These are phyloP conservation scores for Therioaphis trifolii DNA, from an alignment of 2,888 invertebrate genomes.

Conservation along the genomic window DNA sequence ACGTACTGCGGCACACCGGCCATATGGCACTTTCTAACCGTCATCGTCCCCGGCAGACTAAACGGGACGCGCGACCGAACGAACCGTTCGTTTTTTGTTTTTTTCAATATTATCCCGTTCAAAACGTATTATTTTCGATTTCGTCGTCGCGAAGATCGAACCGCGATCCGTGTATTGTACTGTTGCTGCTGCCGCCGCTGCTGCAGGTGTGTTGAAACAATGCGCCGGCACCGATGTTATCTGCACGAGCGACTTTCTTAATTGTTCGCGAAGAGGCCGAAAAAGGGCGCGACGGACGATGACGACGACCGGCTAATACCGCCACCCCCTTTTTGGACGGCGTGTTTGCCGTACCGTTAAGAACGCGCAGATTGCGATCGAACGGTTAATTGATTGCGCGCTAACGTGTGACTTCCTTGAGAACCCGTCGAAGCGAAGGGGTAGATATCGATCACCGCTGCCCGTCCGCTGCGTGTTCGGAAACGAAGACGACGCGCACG, in stretches of 20 bases:
- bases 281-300: not conserved
- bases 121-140: slow-evolving; percentile 19
- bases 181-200: not conserved
- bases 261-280: slow-evolving; percentile 46
- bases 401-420: slow-evolving; percentile 55
- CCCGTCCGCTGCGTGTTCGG: not conserved
- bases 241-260: slow-evolving; percentile 45
- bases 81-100: slow-evolving; percentile 5
- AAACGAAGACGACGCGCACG: slow-evolving; percentile 33
- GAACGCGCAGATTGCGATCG: slow-evolving; percentile 55
- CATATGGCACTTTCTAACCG: slow-evolving; percentile 59
- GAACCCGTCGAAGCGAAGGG: slow-evolving; percentile 4
- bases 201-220: slow-evolving; percentile 31
- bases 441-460: slow-evolving; percentile 55
- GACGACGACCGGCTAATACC: not conserved
- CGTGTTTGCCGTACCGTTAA: slow-evolving; percentile 51
- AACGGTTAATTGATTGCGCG: slow-evolving; percentile 53
- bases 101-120: not conserved
- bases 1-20: slow-evolving; percentile 30
- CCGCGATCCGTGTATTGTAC: not conserved
- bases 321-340: not conserved
- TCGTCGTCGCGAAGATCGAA: not conserved
- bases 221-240: not conserved
- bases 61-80: slow-evolving; percentile 2
- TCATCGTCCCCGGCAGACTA: slow-evolving; percentile 3